Evolutionary conservation across 1,140 invertebrate genomes (phyloP).

Genomic region (Venturia canescens): DNA sequence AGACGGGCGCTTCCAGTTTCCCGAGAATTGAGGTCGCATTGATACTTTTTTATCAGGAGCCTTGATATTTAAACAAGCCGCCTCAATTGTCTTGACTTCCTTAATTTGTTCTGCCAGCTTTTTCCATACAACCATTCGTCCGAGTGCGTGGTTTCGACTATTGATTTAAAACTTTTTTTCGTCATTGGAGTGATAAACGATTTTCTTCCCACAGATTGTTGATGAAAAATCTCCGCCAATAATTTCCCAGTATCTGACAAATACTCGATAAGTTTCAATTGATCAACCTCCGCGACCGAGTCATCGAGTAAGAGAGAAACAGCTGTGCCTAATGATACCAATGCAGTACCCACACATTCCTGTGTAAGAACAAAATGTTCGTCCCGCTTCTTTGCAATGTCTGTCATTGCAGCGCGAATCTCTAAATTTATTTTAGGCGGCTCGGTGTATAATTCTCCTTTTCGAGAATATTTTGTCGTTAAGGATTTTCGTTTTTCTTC

Average conservation of each 20-base stretch:
- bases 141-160: too few relatives aligned
- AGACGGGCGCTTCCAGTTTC: too few relatives aligned
- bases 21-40: too few relatives aligned
- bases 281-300: constrained; percentile 3
- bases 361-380: constrained; percentile 51
- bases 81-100: too few relatives aligned
- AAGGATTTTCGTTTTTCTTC: constrained; percentile 42
- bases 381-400: constrained; percentile 48
- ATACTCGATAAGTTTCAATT: constrained; percentile 22
- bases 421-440: neutral
- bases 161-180: too few relatives aligned
- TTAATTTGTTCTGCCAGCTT: too few relatives aligned
- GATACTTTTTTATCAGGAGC: too few relatives aligned
- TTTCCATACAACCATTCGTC: too few relatives aligned
- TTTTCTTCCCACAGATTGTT: too few relatives aligned
- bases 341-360: constrained; percentile 46
- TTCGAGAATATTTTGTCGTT: constrained; percentile 25
- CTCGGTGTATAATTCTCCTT: constrained; percentile 30
- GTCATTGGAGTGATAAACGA: too few relatives aligned
- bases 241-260: constrained; percentile 25
- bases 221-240: constrained; percentile 22
- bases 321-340: constrained; percentile 33
- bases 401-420: constrained; percentile 26
- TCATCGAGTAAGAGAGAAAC: constrained; percentile 44
- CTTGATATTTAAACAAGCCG: too few relatives aligned